Evolutionary conservation across 2,888 invertebrate species (phyloP), one percentile per base, ranked within the genome.

Genomic region (Hermodice carunculata): DNA sequence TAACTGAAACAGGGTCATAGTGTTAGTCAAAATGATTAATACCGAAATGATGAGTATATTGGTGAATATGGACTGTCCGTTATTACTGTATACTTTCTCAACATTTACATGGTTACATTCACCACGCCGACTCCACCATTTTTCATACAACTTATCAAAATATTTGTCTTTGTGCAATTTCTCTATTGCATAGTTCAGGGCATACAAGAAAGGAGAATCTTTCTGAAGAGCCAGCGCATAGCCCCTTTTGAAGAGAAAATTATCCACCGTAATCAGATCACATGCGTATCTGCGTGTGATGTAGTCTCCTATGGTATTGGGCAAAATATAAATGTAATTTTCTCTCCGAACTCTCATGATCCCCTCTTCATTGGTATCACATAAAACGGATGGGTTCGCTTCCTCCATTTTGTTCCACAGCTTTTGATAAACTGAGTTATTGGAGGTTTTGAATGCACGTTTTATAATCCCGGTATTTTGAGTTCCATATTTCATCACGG

Each of bases 321-420:
- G 70, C n/a, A 70, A 29, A 14, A 70, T 66, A 48, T 53, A 70
- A 11, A 63, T 68, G 34, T 66, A 70, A 37, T 66, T 62, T 37
- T 65, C 70, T 26, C 24, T 43, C 2, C 70, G 64, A 3, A 67
- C 66, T 22, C 53, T 19, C 37, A n/a, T 44, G n/a, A 70, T 65
- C n/a, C 70, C 70, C 22, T 56, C 70, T 34, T 64, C 64, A 32
- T 70, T 70, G 1, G 56, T 57, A 6, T 43, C 31, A n/a, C 57
- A 60, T 29, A 64, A 43, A 3, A 60, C 59, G 3, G 54, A 48
- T 11, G 59, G 60, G 3, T 37, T 31, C 22, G 51, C 52, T 22
- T 53, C 19, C 52, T 59, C 48, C 62, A 69, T 69, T 22, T 66
- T 57, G 17, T 52, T 37, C 66, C 66, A 69, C 65, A 69, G 56